Evolutionary conservation across 2,113 vertebrate genomes (phyloP).

Genomic region (Leiothrix lutea): DNA sequence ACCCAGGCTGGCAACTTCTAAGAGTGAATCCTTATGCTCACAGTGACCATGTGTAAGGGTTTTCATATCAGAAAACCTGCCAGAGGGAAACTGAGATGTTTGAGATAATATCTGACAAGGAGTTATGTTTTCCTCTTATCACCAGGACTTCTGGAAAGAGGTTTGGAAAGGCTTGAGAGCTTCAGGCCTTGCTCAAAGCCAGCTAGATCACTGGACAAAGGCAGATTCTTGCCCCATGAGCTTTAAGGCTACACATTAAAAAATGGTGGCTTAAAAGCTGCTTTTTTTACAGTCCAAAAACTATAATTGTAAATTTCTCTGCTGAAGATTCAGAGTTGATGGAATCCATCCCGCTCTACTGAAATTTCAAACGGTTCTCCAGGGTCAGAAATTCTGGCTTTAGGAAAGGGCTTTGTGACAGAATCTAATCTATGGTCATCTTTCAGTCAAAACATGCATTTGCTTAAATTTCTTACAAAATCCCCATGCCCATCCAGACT

Average conservation of each 20-base stretch:
- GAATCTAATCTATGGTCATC: not conserved
- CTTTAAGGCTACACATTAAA: not conserved
- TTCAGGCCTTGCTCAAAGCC: not conserved
- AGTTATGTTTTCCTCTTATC: not conserved
- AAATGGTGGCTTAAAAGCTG: not conserved
- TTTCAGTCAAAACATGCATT: not conserved
- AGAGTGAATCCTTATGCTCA: not conserved
- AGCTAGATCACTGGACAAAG: not conserved
- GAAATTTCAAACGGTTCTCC: not conserved
- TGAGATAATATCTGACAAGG: not conserved
- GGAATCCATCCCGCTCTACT: not conserved
- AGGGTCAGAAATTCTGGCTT: not conserved
- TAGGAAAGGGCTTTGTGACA: not conserved
- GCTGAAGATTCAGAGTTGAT: not conserved
- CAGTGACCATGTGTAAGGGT: not conserved
- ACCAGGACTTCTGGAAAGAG: not conserved
- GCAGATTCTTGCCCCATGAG: not conserved
- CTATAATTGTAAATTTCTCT: not conserved
- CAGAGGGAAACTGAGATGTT: not conserved
- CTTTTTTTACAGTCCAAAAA: not conserved
- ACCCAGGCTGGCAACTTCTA: not conserved
- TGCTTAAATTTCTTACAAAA: not conserved
- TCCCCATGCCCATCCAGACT: not conserved
- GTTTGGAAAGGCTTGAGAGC: not conserved
- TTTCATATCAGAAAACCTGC: not conserved